Base-by-base conservation (phyloP, 2,113 vertebrate species). In the Hylia prasina region DNA sequence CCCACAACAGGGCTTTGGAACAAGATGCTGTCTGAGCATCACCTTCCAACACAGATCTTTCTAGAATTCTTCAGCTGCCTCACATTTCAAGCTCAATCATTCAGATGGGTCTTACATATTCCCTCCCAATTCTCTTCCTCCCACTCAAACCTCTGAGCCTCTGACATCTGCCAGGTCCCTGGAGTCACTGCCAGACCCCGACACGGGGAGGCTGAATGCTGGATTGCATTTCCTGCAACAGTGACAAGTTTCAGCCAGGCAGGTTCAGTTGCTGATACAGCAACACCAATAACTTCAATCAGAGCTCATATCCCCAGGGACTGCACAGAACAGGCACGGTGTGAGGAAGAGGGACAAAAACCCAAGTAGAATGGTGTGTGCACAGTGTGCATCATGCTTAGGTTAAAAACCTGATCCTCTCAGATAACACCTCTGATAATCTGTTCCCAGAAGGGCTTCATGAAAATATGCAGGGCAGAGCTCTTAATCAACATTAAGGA, bases 371-470 rank as follows among this genome's bases (percentile, higher is more conserved):
- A 27, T 2, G n/a, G 42, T 25, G 51, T 47, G n/a, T 56, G 50
- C 61, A 35, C 0, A 28, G 33, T 12, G 40, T 37, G n/a, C 42
- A 39, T 13, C 35, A 14, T 2, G 23, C 3, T 2, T 0, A 28
- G 53, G 9, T 39, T 28, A n/a, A 27, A 57, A 27, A 17, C 23
- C 35, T 40, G 44, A 58, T 18, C 65, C 54, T 50, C 53, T 35
- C 44, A 28, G 27, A 4, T 7, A 18, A 37, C 10, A 60, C 24
- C 42, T 31, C 1, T 27, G 25, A 25, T 5, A 58, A 48, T 7
- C 45, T 25, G 6, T 4, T 44, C 37, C 61, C 72, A 68, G n/a
- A 71, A 51, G 21, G 10, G 21, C 40, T 68, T 76, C 9, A 9
- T 21, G 44, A 39, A 91, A 39, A 53, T 15, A 72, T 9, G n/a